Base-by-base conservation (phyloP, 2,113 vertebrate species). In the Protomyctophum bolini region DNA sequence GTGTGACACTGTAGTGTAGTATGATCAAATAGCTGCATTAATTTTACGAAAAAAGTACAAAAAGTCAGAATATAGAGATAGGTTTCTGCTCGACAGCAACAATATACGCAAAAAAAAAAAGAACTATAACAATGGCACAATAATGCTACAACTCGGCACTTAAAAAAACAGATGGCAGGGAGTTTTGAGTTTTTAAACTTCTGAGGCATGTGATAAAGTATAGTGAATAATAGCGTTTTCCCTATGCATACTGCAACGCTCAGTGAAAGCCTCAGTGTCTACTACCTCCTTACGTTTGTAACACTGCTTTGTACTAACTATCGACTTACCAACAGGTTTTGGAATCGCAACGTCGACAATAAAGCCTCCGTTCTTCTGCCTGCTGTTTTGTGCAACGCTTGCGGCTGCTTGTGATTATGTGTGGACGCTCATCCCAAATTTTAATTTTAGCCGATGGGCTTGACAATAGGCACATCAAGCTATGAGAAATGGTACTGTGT, bases 211-310 rank as follows among this genome's bases (percentile, higher is more conserved):
- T 68, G 68, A 70, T 51, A 73, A 77, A 56, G 66, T 41, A 78
- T 46, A 78, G 72, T 81, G 69, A 68, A 7, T 68, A 82, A 83
- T 85, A 76, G 80, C 80, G 80, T 76, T 41, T 85, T 72, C 82
- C 88, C 88, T 90, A 91, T 91, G 90, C 90, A 91, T 80, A 83
- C 71, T 64, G 68, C 79, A 83, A 73, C 73, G 79, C 74, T 81
- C 82, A 84, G 79, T 80, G 80, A 84, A 41, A 82, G 79, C 80
- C 81, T 84, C 72, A 10, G 70, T 72, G 67, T 82, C 41, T 28
- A 87, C 90, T 91, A 91, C 90, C 90, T 91, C 90, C 84, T 57
- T 57, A 76, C 72, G 81, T 91, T 87, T 88, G 83, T 79, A 83
- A 80, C 50, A 63, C 75, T 88, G 79, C 87, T 90, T 88, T 89